These are phyloP conservation scores for Ceriagrion tenellum DNA, from an alignment of 2,888 invertebrate genomes.

Conservation along the genomic window DNA sequence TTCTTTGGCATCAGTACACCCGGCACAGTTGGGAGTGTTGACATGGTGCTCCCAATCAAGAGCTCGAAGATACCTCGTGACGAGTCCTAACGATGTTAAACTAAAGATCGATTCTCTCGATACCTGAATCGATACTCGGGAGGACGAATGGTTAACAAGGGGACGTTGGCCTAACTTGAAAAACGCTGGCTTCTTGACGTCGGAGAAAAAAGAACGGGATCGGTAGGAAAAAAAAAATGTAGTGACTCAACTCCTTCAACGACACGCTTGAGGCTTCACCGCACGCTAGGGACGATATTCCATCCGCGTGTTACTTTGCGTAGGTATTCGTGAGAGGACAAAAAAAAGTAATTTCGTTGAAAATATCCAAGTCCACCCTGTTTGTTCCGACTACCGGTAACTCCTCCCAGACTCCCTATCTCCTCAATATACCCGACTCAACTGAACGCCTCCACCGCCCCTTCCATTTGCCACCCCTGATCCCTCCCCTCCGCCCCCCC, in stretches of 20 bases:
- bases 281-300: neutral
- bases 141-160: neutral
- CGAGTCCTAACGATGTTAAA: neutral
- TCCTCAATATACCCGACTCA: constrained; percentile 30
- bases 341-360: neutral
- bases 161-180: neutral
- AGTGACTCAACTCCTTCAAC: neutral
- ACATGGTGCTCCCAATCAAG: neutral
- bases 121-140: neutral
- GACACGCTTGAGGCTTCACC: neutral
- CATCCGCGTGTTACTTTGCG: neutral
- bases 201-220: neutral
- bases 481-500: neutral
- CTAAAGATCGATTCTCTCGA: neutral
- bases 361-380: neutral
- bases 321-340: neutral
- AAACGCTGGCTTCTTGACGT: neutral
- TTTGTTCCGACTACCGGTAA: neutral
- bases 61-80: neutral
- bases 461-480: neutral
- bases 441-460: neutral
- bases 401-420: neutral
- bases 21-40: neutral
- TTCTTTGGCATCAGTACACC: neutral
- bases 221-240: neutral